Percentiles rank a stretch among this genome's conserved stretches.
Evolutionary conservation across 2,888 invertebrate species (phyloP).

Genomic region (Norana najaformis): DNA sequence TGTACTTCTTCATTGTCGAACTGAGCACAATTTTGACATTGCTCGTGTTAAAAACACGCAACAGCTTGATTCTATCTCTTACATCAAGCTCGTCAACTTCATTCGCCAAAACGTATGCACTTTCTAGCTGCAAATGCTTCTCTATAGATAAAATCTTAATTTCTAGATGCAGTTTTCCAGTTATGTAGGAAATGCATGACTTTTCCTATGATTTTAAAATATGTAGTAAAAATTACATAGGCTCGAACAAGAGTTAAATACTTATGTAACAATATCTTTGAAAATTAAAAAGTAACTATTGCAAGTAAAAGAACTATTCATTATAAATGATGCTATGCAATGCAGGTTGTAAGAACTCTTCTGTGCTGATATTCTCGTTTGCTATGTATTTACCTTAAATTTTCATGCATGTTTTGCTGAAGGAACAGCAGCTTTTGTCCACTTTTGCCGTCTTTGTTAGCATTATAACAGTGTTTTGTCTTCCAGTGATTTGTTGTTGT

Average conservation of each 20-base stretch:
- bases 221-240: not conserved
- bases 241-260: too few relatives aligned
- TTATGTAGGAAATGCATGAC: not conserved
- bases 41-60: conserved; percentile 41
- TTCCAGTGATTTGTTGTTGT: too few relatives aligned
- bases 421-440: too few relatives aligned
- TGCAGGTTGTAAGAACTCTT: not conserved
- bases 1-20: conserved; percentile 40
- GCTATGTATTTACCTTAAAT: too few relatives aligned
- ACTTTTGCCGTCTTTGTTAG: too few relatives aligned
- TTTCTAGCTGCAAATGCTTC: not conserved
- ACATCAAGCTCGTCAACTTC: conserved; percentile 59
- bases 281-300: too few relatives aligned
- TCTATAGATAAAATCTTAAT: not conserved
- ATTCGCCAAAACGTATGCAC: conserved; percentile 51
- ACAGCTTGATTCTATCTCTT: conserved; percentile 54
- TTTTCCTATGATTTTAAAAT: not conserved
- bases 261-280: too few relatives aligned
- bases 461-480: too few relatives aligned
- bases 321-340: not conserved
- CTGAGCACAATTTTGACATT: conserved; percentile 46
- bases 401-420: too few relatives aligned
- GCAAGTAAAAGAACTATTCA: too few relatives aligned
- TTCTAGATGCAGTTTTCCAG: not conserved
- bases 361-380: not conserved